These are phyloP conservation scores for Sebastes taczanowskii DNA, from an alignment of 2,797 vertebrate genomes.

Conservation along the genomic window DNA sequence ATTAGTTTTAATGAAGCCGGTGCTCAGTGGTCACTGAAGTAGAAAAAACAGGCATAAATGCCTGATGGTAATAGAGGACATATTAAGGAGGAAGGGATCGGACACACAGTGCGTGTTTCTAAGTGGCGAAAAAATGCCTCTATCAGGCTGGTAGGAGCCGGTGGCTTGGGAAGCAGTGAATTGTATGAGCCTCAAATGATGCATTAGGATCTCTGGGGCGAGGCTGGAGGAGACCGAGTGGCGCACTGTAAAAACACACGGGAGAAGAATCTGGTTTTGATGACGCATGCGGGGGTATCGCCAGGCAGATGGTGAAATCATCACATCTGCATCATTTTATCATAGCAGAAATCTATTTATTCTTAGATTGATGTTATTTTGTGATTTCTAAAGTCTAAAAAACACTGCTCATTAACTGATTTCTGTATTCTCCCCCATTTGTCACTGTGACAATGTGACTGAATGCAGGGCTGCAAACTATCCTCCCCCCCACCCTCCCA, in stretches of 20 bases:
- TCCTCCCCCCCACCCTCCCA: background rate
- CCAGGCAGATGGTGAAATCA: background rate
- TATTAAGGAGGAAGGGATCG: conserved; percentile 87
- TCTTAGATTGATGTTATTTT: background rate
- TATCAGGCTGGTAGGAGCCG: conserved; percentile 82
- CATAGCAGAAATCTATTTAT: background rate
- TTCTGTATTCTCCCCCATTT: conserved; percentile 1
- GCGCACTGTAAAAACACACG: conserved; percentile 57
- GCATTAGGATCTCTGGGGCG: conserved; percentile 72
- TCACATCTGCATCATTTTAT: conserved; percentile 3
- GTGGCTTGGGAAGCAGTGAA: conserved; percentile 68
- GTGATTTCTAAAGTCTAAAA: background rate
- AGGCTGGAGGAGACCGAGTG: conserved; percentile 59
- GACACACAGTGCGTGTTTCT: conserved; percentile 85
- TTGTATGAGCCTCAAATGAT: conserved; percentile 79
- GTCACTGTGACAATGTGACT: conserved; percentile 34
- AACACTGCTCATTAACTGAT: background rate
- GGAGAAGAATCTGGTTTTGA: conserved; percentile 24
- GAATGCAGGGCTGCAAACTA: conserved; percentile 47
- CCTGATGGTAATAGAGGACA: conserved; percentile 94
- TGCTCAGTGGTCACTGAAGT: conserved; percentile 98
- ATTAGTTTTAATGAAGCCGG: conserved; percentile 99
- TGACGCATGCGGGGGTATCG: conserved; percentile 39
- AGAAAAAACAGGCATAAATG: conserved; percentile 97
- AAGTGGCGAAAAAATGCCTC: conserved; percentile 89